A percentile compares a stretch with the other conserved stretches of the same genome.
Evolutionary conservation across 1,140 invertebrate genomes (phyloP).

Genomic region (Zaprionus davidi): DNA sequence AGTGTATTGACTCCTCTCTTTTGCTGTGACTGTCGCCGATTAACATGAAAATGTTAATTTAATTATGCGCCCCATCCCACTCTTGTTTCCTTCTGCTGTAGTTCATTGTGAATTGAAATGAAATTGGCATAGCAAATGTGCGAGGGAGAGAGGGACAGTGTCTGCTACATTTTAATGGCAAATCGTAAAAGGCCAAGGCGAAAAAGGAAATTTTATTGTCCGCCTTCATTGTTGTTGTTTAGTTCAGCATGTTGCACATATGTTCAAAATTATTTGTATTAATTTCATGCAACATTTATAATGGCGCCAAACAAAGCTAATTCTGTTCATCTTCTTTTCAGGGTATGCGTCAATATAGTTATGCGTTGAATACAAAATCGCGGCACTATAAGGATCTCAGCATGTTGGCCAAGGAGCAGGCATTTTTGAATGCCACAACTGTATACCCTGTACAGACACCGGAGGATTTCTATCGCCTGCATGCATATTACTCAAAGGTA

Average conservation of each 20-base stretch:
- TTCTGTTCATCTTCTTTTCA: constrained; percentile 73
- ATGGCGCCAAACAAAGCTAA: constrained; percentile 24
- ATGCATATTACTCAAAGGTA: constrained; percentile 89
- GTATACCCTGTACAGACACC: constrained; percentile 88
- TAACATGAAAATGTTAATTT: constrained; percentile 69
- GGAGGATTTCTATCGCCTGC: constrained; percentile 88
- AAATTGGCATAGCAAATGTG: constrained; percentile 1
- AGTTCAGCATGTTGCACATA: constrained; percentile 27
- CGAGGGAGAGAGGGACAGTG: too few species aligned
- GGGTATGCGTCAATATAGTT: constrained; percentile 85
- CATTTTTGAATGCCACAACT: constrained; percentile 87
- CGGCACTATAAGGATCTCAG: constrained; percentile 85
- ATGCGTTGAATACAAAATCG: constrained; percentile 85
- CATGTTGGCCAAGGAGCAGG: constrained; percentile 79
- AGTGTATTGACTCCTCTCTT: constrained; percentile 20
- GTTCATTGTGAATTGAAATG: constrained; percentile 2
- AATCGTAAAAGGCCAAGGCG: constrained; percentile 24
- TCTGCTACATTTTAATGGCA: constrained; percentile 17
- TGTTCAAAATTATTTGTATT: constrained; percentile 10
- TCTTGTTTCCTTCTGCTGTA: neutral
- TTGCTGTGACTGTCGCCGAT: constrained; percentile 26
- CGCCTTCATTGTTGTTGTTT: constrained; percentile 4
- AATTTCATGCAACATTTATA: constrained; percentile 35
- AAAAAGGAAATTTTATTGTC: constrained; percentile 38
- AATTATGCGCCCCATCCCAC: constrained; percentile 49